Evolutionary conservation across 2,113 vertebrate genomes (phyloP), one percentile per base, ranked within the genome.

Genomic region (Psammodynastes pulverulentus): DNA sequence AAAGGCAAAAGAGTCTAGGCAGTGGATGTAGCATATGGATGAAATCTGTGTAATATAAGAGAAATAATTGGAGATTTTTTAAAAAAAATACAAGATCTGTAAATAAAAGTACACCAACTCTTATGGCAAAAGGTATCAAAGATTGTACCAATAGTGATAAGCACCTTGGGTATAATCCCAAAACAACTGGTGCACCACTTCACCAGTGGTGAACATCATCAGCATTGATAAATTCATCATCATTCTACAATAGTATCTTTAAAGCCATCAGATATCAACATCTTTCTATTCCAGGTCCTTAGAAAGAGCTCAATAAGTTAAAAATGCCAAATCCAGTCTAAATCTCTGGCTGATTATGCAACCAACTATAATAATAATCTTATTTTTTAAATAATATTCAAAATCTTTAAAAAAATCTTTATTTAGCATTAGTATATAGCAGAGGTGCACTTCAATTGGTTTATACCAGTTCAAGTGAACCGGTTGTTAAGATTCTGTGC

Each of bases 391-490:
- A 88, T 24, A 86, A 8, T 7, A 86, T 85, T 3, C 6, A 46
- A 17, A 1, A n/a, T 49, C 0, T 49, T 12, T 10, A 5, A 2
- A 0, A 62, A 48, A 7, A 43, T n/a, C 10, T 49, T 53, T 96
- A 43, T 90, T 91, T 89, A 92, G 72, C 87, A 93, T 58, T 93
- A 95, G 86, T 54, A 54, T 54, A 49, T 49, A 49, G 48, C 48
- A 49, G 48, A 49, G 9, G 48, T 49, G 48, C 17, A 17, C 52
- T 53, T 53, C 52, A 53, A 4, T 17, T 1, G 4, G 52, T 53
- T 53, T 0, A 1, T 15, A 53, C 15, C 4, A 17, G 52, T 19
- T 17, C 4, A 9, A 9, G 52, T 5, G 52, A 53, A 53, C 52
- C 3, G 17, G 52, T 53, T 53, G 17, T 53, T 19, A 53, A 53